phyloP scores from a whole-genome alignment of 2,113 vertebrate species.

The Cinclus mexicanus region DNA sequence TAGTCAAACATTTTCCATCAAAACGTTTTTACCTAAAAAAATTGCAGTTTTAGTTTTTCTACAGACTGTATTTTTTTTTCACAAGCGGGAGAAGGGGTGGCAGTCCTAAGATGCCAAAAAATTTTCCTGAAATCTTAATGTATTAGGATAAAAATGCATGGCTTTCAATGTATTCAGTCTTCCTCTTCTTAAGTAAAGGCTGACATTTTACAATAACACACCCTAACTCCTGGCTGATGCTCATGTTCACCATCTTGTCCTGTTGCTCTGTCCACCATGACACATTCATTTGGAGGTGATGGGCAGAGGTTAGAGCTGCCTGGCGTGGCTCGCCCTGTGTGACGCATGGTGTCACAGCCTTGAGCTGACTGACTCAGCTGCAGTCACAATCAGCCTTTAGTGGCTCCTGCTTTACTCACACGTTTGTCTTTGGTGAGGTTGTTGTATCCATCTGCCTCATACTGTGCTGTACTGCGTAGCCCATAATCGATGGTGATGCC shows the following conservation, averaged over 20 bases:
- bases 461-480: fast-evolving
- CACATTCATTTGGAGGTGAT: fast-evolving
- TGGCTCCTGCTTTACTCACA: background rate
- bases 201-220: background rate
- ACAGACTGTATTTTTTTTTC: background rate
- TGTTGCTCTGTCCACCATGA: fast-evolving
- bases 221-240: background rate
- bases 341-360: background rate
- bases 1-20: background rate
- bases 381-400: background rate
- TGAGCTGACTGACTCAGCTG: background rate
- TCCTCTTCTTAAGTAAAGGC: background rate
- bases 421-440: background rate
- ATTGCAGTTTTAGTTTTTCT: background rate
- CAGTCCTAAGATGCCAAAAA: background rate
- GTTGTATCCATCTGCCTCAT: background rate
- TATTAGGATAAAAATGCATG: background rate
- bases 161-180: background rate
- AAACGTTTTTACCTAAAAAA: background rate
- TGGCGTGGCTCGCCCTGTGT: fast-evolving
- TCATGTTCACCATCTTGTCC: background rate
- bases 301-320: background rate
- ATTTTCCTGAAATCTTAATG: background rate
- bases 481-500: background rate
- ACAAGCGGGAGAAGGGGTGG: fast-evolving